Evolutionary conservation across 2,888 invertebrate genomes (phyloP), one percentile per base, ranked within the genome.

Genomic region (Podabrus alpinus): DNA sequence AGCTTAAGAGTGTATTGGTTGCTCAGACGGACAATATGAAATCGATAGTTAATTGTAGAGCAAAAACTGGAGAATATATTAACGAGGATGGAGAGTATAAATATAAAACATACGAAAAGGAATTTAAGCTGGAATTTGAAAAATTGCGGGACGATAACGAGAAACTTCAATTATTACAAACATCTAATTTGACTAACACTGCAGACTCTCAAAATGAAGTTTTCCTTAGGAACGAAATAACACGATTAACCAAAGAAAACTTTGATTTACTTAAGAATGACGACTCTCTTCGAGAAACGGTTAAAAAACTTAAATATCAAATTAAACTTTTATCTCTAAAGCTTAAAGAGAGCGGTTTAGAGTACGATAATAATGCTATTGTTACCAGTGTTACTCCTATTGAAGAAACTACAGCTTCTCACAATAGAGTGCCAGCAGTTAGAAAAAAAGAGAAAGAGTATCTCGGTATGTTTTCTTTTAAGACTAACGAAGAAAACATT

Each of bases 381-480:
- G 84, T n/a, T n/a, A n/a, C n/a, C n/a, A n/a, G n/a, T n/a, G n/a
- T 89, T 86, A 82, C 82, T 85, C 79, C 78, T 61, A 78, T 78
- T 29, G 69, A 77, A n/a, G 68, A 72, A 71, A 82, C 68, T 80
- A 81, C 79, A 83, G 83, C 76, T 72, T 80, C 81, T 59, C 84
- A 83, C 15, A 79, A 77, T 3, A 80, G 85, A 72, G 77, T 80
- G 7, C 92, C 91, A 0, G 91, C 90, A 21, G 91, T 92, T 78
- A 91, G 92, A 64, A 94, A 94, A 86, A 96, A 95, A 84, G 93
- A 95, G 80, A 89, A 94, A 67, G 94, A 94, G 66, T 96, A 94
- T 83, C 91, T 95, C 83, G 98, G 97, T 76, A 96, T 98, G 94
- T 94, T 98, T 86, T 96, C 97, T 83, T 97, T 95, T 86, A 92